Percentiles rank a stretch among this genome's conserved stretches.
Conservation (phyloP, 2,113 vertebrate genomes). For the Clinocottus analis region DNA sequence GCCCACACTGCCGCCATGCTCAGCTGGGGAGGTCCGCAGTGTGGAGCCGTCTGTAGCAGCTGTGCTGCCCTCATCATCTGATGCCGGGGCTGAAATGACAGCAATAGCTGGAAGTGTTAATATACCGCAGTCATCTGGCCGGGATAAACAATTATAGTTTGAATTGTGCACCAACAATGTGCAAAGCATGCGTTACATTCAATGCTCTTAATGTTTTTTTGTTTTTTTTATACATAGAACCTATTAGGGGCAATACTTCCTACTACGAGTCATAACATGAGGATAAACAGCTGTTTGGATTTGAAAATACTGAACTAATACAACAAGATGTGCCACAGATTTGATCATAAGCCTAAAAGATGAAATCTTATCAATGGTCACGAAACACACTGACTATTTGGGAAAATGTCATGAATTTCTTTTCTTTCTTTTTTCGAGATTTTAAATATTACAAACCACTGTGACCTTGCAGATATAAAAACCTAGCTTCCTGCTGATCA, state of each 20-base stretch:
- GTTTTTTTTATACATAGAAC: background rate
- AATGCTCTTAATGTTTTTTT: background rate
- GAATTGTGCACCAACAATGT: constrained; percentile 43
- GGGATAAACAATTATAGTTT: constrained; percentile 57
- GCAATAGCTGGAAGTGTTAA: constrained; percentile 97
- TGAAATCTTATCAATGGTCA: background rate
- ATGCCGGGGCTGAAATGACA: constrained; percentile 98
- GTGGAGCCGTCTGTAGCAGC: constrained; percentile 98
- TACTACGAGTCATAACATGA: background rate
- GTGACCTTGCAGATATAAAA: constrained; percentile 11
- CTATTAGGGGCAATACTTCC: background rate
- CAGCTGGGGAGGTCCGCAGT: constrained; percentile 95
- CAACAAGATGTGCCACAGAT: background rate
- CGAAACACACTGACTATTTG: background rate
- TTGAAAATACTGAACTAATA: background rate
- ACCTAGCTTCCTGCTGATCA: background rate
- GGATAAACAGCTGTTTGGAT: background rate
- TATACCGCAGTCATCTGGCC: constrained; percentile 82
- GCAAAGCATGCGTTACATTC: constrained; percentile 27
- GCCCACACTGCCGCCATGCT: constrained; percentile 97
- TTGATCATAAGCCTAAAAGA: background rate
- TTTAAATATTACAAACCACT: background rate
- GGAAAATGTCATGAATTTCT: too few relatives aligned
- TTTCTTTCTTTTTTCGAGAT: too few relatives aligned
- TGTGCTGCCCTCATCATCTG: constrained; percentile 98